A percentile compares a stretch with the other conserved stretches of the same genome.
phyloP scores from a whole-genome alignment of 2,113 vertebrate genomes.

The Bujurquina vittata region DNA sequence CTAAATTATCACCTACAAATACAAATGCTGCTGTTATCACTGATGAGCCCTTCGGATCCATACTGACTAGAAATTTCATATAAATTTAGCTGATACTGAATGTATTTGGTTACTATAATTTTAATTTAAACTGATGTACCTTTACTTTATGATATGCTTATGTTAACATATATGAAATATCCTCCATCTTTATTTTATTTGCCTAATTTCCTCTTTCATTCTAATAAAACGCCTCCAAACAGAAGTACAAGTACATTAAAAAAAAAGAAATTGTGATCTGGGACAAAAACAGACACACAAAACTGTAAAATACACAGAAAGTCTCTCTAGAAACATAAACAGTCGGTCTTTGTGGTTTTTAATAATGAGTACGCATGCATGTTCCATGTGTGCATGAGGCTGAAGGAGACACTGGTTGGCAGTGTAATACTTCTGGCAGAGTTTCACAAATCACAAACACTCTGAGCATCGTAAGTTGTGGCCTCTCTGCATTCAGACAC shows the following conservation, averaged over 20 bases:
- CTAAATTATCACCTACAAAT: not conserved
- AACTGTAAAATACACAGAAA: slow-evolving; percentile 1
- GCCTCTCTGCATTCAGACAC: slow-evolving; percentile 39
- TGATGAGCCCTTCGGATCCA: not conserved
- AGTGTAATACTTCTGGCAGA: slow-evolving; percentile 29
- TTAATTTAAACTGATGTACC: not conserved
- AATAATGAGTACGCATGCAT: not conserved
- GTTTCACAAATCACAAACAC: slow-evolving; percentile 45
- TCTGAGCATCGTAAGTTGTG: slow-evolving; percentile 3
- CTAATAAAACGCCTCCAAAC: not conserved
- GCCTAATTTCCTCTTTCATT: not conserved
- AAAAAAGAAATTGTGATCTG: slow-evolving; percentile 7
- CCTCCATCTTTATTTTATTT: not conserved
- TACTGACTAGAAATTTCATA: not conserved
- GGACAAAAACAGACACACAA: not conserved
- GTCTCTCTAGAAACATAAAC: slow-evolving; percentile 3
- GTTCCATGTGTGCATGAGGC: not conserved
- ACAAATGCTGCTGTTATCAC: not conserved
- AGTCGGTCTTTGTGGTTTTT: not conserved
- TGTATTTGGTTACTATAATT: not conserved
- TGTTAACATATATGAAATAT: too few relatives aligned
- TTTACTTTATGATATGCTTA: not conserved
- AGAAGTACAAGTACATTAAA: not conserved
- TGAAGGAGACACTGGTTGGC: not conserved
- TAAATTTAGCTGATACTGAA: not conserved